phyloP scores from a whole-genome alignment of 2,888 invertebrate species.

The Sturmia bella region DNA sequence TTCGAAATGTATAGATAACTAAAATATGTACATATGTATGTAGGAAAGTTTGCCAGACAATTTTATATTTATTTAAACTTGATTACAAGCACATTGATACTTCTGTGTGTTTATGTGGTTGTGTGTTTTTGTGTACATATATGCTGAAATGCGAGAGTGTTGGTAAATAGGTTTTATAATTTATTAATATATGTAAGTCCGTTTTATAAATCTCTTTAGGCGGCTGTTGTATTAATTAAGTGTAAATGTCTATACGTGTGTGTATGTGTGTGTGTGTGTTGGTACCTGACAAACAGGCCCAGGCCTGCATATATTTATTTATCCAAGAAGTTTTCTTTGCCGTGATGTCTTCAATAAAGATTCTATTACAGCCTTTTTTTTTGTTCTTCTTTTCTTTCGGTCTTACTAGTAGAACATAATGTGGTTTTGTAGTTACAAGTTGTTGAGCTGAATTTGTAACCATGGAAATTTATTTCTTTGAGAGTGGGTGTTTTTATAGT shows the following conservation, averaged over 20 bases:
- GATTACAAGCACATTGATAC: not conserved
- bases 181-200: conserved; percentile 69
- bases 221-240: conserved; percentile 70
- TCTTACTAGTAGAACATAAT: conserved; percentile 50
- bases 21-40: conserved; percentile 9
- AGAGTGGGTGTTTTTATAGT: conserved; percentile 48
- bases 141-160: conserved; percentile 1
- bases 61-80: conserved; percentile 60
- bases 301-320: conserved; percentile 38
- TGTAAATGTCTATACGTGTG: conserved; percentile 7
- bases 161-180: conserved; percentile 44
- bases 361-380: conserved; percentile 14
- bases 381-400: not conserved
- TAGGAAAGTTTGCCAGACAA: conserved; percentile 38
- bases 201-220: conserved; percentile 68
- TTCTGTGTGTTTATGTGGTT: not conserved
- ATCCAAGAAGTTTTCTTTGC: conserved; percentile 46
- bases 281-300: conserved; percentile 47
- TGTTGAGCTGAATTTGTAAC: conserved; percentile 31
- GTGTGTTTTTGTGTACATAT: not conserved
- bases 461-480: conserved; percentile 23
- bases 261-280: not conserved
- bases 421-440: conserved; percentile 53
- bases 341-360: conserved; percentile 47
- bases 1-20: conserved; percentile 37